These are phyloP conservation scores for Coregonus sp. DNA, from an alignment of 2,797 vertebrate genomes.

Conservation along the genomic window DNA sequence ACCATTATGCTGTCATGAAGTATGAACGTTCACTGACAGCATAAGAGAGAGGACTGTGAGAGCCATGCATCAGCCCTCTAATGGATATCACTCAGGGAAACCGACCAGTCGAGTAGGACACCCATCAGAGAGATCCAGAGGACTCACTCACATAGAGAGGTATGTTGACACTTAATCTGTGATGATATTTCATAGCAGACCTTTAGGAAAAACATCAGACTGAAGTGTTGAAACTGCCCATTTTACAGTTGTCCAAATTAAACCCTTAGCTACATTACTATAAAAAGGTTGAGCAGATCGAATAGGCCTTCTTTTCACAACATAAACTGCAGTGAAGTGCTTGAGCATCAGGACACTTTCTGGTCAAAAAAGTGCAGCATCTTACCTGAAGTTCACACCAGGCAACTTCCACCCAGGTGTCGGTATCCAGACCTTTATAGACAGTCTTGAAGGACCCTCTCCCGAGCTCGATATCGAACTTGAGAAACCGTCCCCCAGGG, in stretches of 20 bases:
- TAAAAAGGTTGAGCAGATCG: background rate
- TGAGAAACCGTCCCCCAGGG: conserved; percentile 91
- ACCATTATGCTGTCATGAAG: conserved; percentile 36
- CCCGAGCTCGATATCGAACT: conserved; percentile 97
- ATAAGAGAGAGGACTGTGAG: conserved; percentile 14
- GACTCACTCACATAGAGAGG: background rate
- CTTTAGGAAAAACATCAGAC: background rate
- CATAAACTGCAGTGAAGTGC: background rate
- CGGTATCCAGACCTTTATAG: conserved; percentile 97
- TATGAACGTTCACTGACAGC: conserved; percentile 26
- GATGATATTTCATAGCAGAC: background rate
- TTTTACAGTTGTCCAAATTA: too few species aligned
- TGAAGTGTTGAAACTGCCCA: too few species aligned
- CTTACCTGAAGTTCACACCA: conserved; percentile 98
- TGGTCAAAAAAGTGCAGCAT: background rate
- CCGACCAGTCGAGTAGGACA: background rate
- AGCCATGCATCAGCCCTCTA: conserved; percentile 10
- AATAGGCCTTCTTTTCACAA: background rate
- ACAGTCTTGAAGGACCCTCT: conserved; percentile 98
- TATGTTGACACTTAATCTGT: background rate
- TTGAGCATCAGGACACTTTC: background rate
- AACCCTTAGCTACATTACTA: background rate
- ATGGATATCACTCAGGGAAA: conserved; percentile 11
- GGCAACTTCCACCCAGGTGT: conserved; percentile 98
- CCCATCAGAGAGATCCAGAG: background rate